These are phyloP conservation scores for Cantharis lateralis DNA, from an alignment of 2,888 invertebrate genomes.

Conservation along the genomic window DNA sequence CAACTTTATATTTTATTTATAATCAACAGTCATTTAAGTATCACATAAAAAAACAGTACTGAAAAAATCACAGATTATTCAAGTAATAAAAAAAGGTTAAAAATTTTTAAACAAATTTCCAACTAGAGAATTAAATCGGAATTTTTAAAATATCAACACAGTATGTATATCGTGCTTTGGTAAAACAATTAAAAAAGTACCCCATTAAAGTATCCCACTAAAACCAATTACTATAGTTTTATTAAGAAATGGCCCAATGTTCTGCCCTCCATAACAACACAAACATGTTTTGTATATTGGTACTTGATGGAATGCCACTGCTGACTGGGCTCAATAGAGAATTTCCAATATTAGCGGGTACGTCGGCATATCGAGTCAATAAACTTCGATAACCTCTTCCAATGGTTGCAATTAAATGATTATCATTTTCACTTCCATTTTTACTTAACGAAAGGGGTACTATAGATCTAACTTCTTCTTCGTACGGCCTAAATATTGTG, in stretches of 20 bases:
- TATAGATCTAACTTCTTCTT: slow-evolving; percentile 75
- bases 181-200: neutral
- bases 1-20: slow-evolving; percentile 8
- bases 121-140: neutral
- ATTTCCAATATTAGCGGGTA: slow-evolving; percentile 53
- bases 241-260: slow-evolving; percentile 64
- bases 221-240: neutral
- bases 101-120: neutral
- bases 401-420: slow-evolving; percentile 72
- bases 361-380: slow-evolving; percentile 66
- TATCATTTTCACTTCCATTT: slow-evolving; percentile 53
- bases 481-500: slow-evolving; percentile 90
- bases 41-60: slow-evolving; percentile 16
- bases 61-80: slow-evolving; percentile 16
- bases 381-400: slow-evolving; percentile 86
- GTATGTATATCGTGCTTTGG: neutral
- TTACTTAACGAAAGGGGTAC: slow-evolving; percentile 60
- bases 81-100: neutral
- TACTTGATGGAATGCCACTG: slow-evolving; percentile 32
- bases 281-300: slow-evolving; percentile 60
- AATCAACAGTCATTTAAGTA: slow-evolving; percentile 1
- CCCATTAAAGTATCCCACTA: neutral
- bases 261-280: slow-evolving; percentile 75
- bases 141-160: neutral
- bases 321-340: slow-evolving; percentile 50